Evolutionary conservation across 2,888 invertebrate species (phyloP).

Genomic region (Nymphalis c-album): DNA sequence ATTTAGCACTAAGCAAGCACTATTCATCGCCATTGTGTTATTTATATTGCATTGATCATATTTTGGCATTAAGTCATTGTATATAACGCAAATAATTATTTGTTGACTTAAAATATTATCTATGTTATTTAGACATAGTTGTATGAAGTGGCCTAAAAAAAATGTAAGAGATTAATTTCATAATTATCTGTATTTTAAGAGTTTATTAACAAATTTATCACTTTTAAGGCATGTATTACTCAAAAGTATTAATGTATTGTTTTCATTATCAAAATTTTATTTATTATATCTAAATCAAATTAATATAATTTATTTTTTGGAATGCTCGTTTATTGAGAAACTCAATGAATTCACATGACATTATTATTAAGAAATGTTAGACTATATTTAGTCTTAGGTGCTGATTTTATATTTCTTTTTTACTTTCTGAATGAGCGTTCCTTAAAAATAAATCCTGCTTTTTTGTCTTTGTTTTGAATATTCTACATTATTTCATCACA

Average conservation of each 20-base stretch:
- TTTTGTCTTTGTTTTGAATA: slow-evolving; percentile 53
- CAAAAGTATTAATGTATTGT: slow-evolving; percentile 70
- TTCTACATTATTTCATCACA: slow-evolving; percentile 61
- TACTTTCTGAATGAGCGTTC: slow-evolving; percentile 50
- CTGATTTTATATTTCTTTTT: slow-evolving; percentile 41
- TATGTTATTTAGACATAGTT: slow-evolving; percentile 57
- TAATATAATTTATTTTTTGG: slow-evolving; percentile 26
- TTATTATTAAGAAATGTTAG: slow-evolving; percentile 35
- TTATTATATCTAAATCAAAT: slow-evolving; percentile 40
- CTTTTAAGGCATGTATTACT: slow-evolving; percentile 72
- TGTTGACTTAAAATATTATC: slow-evolving; percentile 65
- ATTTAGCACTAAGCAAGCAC: slow-evolving; percentile 74
- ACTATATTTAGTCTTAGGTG: slow-evolving; percentile 42
- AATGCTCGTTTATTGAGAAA: slow-evolving; percentile 41
- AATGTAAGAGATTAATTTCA: slow-evolving; percentile 59
- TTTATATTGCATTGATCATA: slow-evolving; percentile 67
- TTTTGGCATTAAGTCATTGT: slow-evolving; percentile 55
- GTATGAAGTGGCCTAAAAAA: slow-evolving; percentile 67
- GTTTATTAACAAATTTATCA: slow-evolving; percentile 68
- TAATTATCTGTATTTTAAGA: slow-evolving; percentile 69
- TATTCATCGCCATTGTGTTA: slow-evolving; percentile 69
- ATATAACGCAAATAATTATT: slow-evolving; percentile 49
- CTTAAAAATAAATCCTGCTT: slow-evolving; percentile 36
- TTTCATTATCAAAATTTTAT: slow-evolving; percentile 44
- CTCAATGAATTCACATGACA: slow-evolving; percentile 44